Percentiles rank a stretch among this genome's conserved stretches.
These are phyloP conservation scores for Microcebus murinus DNA, from an alignment of 2,113 vertebrate genomes.

Conservation along the genomic window DNA sequence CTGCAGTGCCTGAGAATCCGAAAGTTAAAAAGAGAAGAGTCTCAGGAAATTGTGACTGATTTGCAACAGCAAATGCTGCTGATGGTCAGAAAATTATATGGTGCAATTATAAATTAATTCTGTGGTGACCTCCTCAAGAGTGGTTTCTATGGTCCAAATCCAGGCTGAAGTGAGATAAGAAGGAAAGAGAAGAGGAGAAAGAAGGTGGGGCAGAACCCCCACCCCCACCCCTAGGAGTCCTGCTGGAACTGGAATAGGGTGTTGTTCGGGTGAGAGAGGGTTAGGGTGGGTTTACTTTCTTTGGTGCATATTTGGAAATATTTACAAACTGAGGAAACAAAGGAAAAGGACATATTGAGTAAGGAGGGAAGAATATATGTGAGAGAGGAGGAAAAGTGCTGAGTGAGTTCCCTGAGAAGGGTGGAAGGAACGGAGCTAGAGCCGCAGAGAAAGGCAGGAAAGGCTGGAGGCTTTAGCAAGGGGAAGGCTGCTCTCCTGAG, in stretches of 20 bases:
- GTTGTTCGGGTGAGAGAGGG: no score
- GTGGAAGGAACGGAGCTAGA: background rate
- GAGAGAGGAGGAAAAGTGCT: background rate
- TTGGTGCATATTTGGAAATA: background rate
- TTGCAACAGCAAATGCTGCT: background rate
- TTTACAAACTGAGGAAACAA: background rate
- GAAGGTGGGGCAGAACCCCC: no score
- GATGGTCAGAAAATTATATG: background rate
- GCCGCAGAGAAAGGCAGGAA: background rate
- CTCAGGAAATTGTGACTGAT: background rate
- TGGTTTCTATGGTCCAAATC: background rate
- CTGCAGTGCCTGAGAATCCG: background rate
- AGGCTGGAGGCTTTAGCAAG: background rate
- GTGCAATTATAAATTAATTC: background rate
- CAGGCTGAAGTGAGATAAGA: background rate
- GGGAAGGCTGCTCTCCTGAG: background rate
- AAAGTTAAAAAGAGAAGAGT: background rate
- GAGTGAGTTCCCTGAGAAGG: background rate
- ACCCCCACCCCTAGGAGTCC: background rate
- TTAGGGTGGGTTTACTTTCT: background rate
- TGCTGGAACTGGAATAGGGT: background rate
- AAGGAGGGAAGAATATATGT: background rate
- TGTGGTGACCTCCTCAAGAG: background rate
- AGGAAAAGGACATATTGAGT: background rate
- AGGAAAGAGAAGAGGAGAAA: background rate